These are phyloP conservation scores for Eulacestoma nigropectus DNA, from an alignment of 2,113 vertebrate genomes.

Conservation along the genomic window DNA sequence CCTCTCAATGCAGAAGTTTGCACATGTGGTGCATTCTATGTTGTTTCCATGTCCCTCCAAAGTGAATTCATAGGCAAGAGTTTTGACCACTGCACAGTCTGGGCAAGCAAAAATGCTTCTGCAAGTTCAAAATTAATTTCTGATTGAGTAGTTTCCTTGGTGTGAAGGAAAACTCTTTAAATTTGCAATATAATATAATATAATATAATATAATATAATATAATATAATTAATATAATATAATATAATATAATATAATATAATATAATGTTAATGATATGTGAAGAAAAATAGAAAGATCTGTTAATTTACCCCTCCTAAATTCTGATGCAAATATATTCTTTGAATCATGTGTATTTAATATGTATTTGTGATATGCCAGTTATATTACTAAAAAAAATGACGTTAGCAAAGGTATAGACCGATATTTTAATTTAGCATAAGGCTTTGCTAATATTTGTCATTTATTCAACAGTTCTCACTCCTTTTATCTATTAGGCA, in stretches of 20 bases:
- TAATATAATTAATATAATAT: no score
- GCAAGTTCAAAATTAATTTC: not conserved
- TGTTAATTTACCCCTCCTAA: not conserved
- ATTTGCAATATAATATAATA: not conserved
- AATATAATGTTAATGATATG: not conserved
- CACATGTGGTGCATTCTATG: not conserved
- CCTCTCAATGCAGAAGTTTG: fast-evolving
- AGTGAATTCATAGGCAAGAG: not conserved
- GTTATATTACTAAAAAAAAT: not conserved
- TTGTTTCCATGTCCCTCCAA: not conserved
- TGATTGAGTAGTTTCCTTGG: fast-evolving
- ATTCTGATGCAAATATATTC: not conserved
- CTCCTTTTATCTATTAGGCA: not conserved
- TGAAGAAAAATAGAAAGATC: not conserved
- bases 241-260: no score
- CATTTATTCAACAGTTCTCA: not conserved
- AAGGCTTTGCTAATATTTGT: not conserved
- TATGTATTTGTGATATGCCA: not conserved
- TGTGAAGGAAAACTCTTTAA: not conserved
- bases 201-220: no score
- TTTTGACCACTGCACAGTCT: not conserved
- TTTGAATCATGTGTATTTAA: not conserved
- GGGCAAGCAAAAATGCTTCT: not conserved
- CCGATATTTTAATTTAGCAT: not conserved
- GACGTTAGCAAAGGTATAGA: not conserved